Evolutionary conservation across 2,113 vertebrate genomes (phyloP), one percentile per base, ranked within the genome.

Genomic region (Setophaga kirtlandii): DNA sequence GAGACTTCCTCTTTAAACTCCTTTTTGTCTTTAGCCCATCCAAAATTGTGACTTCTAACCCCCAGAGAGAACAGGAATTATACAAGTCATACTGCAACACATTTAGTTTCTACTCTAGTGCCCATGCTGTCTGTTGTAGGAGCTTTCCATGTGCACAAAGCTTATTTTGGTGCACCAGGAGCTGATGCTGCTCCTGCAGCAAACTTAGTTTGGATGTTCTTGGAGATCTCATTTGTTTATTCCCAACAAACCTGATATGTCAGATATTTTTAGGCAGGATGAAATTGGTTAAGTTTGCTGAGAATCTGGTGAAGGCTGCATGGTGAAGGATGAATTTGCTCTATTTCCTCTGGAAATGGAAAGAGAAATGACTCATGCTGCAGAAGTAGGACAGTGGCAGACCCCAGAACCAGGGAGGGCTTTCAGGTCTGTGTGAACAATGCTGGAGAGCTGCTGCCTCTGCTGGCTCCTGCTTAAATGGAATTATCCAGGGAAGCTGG

Each of bases 161-260:
- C 58, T 67, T 7, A 3, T 64, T 71, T 44, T 35, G 83, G 58
- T 84, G 74, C 73, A 49, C 60, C 60, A 31, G 30, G 46, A 74
- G 5, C 63, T 62, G n/a, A 25, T 2, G 37, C 73, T 27, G 35
- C 65, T 52, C 56, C 22, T 53, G 7, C 31, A 41, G 41, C 16
- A 69, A 80, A 73, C 70, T 77, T 33, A 25, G 17, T 69, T 31
- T 65, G 69, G 33, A 63, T 80, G 59, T 65, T 85, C 87, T 50
- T 94, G 93, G 92, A 95, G 88, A 78, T 89, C 79, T 86, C 63
- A 52, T 87, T 90, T n/a, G 59, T 95, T 96, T 94, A 89, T 91
- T 93, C 94, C 95, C 87, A 53, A n/a, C 71, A 91, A 87, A 94
- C 86, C 22, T 7, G 46, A 88, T 65, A 62, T 1, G 44, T 74